Evolutionary conservation across 1,140 invertebrate genomes (phyloP), one percentile per base, ranked within the genome.

Genomic region (Eubasilissa regina): DNA sequence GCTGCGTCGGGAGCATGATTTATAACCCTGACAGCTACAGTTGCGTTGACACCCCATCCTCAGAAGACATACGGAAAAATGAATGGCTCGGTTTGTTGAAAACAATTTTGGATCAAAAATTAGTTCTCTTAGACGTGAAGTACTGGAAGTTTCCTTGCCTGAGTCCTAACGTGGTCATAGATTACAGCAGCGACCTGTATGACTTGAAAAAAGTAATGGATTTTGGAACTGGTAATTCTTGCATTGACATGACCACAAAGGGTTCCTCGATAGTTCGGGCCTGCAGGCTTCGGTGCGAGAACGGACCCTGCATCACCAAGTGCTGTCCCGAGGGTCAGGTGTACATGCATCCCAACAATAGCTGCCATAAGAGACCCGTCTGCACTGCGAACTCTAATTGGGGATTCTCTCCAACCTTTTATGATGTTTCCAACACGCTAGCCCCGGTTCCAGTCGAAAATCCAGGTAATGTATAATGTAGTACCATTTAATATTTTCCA

Each of bases 311-410:
- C 77, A 66, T 89, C 6, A 85, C 84, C 44, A 89, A 89, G 77
- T 89, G 89, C 68, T 89, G 89, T 83, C 87, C 86, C 8, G 83
- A 85, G n/a, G 88, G 88, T 55, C 70, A 83, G 43, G 81, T 84
- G 11, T 78, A 77, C 35, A 81, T 78, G 11, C 86, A 60, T 51
- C 43, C 47, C 8, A 60, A 78, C 13, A 62, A 48, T 11, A 73
- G 58, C 43, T 55, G 56, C 55, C 19, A 53, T 17, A 11, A 1
- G 17, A 60, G 56, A 15, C 43, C 51, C 11, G 21, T 3, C 11
- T 78, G 77, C 15, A 7, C 48, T 15, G 10, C 48, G 43, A 55
- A 74, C 51, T 60, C 73, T 1, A 48, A 77, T 12, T 70, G 45
- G 35, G 80, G 80, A 9, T 66, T 81, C 12, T 43, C 55, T 15